Evolutionary conservation across 2,888 invertebrate species (phyloP), one percentile per base, ranked within the genome.

Genomic region (Harpagoxenus sublaevis): DNA sequence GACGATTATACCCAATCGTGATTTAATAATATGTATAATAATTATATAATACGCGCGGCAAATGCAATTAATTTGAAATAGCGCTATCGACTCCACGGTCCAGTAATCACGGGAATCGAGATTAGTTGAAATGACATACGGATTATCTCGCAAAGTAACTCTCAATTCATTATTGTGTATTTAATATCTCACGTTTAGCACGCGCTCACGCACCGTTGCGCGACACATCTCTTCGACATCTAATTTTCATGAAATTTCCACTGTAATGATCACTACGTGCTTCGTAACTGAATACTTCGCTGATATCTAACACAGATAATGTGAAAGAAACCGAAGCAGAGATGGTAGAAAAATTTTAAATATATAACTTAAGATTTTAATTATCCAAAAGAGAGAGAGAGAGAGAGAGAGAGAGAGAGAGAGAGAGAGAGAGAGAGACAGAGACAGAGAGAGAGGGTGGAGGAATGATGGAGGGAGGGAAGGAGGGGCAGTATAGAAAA

Each of bases 11-110:
- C 60, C 60, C 55, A 62, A 51, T 84, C 74, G 70, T 87, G 84
- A 87, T 89, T 89, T 89, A 89, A 87, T 88, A 85, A 89, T 82
- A 84, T 78, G 35, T 55, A 55, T 78, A 78, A 71, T 75, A 84
- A 85, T 83, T 84, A 75, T 85, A 65, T 88, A 73, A 66, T 81
- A 78, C 35, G 71, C 77, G 23, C 51, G 18, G 70, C 51, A 35
- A 79, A 84, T 82, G 73, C 84, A 86, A 89, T 87, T 89, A 89
- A 89, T 89, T 89, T 53, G 79, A 84, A 89, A 89, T 78, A 75
- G 45, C 87, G 63, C 70, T 84, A 86, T 86, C 84, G 82, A 85
- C 84, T 87, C 18, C 85, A 82, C 84, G 39, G 68, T 85, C 63
- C 66, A 85, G 87, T 85, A 83, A 86, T 90, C 86, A 81, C 84